A percentile compares a stretch with the other conserved stretches of the same genome.
phyloP scores from a whole-genome alignment of 23 tunicate species.

The Diplosoma virens region DNA sequence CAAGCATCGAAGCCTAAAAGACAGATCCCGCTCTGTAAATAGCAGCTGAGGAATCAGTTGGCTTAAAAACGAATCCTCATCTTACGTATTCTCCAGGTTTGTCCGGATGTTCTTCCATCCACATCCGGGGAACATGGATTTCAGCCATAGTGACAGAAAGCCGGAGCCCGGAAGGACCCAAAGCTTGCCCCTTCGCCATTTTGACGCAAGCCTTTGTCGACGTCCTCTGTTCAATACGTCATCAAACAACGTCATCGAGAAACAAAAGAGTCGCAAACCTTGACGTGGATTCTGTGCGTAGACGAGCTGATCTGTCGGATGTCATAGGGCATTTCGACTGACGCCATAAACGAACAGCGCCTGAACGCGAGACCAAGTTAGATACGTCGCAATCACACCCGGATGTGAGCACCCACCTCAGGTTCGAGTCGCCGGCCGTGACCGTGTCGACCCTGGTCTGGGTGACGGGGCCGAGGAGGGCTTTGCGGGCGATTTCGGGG shows the following conservation, averaged over 20 bases:
- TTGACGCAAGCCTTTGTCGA: constrained; percentile 68
- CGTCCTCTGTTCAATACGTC: constrained; percentile 40
- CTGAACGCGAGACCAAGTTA: constrained; percentile 11
- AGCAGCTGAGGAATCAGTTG: too few relatives aligned
- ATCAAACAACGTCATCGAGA: neutral
- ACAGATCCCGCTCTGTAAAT: neutral
- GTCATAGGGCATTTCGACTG: constrained; percentile 79
- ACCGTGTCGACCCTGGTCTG: constrained; percentile 41
- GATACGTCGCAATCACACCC: too few relatives aligned
- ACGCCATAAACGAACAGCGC: constrained; percentile 31
- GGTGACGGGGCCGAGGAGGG: constrained; percentile 35
- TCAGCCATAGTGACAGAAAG: constrained; percentile 64
- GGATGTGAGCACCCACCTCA: constrained; percentile 18
- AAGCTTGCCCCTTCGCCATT: constrained; percentile 9
- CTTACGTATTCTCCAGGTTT: neutral
- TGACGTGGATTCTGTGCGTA: constrained; percentile 47
- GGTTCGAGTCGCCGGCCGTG: neutral
- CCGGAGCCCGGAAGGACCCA: constrained; percentile 26
- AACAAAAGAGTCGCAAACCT: too few relatives aligned
- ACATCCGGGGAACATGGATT: constrained; percentile 81
- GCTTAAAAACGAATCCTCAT: too few relatives aligned
- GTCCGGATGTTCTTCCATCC: constrained; percentile 62
- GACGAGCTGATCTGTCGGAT: constrained; percentile 45
- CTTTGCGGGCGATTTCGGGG: neutral
- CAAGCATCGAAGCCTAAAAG: constrained; percentile 61